Conservation (phyloP, 2,797 vertebrate species). For the Synaphobranchus kaupii region DNA sequence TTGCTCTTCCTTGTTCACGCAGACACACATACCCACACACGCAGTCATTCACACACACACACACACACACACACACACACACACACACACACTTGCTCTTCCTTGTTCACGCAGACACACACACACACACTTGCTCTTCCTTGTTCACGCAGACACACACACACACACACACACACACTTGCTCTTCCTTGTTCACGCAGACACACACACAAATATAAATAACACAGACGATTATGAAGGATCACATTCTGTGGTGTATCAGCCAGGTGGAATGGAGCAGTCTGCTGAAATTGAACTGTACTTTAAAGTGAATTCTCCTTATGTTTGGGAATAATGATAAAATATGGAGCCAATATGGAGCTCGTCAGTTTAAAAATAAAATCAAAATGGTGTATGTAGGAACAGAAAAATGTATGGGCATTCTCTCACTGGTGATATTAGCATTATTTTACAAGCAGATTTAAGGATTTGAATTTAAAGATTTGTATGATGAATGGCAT, state of each 20-base stretch:
- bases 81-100: not conserved
- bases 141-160: constrained; percentile 7
- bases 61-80: not conserved
- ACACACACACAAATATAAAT: not conserved
- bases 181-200: not conserved
- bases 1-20: not conserved
- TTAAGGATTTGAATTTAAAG: not conserved
- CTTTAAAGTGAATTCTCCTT: not conserved
- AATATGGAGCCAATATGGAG: not conserved
- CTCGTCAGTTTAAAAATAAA: not conserved
- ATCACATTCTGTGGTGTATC: not conserved
- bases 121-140: not conserved
- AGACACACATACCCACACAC: not conserved
- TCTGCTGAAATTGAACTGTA: not conserved
- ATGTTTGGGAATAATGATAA: not conserved
- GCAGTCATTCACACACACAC: not conserved
- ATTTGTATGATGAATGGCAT: not conserved
- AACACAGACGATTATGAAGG: not conserved
- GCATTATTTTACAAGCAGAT: not conserved
- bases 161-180: not conserved
- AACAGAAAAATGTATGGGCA: not conserved
- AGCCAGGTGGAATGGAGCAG: not conserved
- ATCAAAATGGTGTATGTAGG: not conserved
- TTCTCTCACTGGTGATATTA: not conserved
- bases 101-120: not conserved